Conservation (phyloP, 2,888 invertebrate genomes). For the Sarcophaga caerulescens region DNA sequence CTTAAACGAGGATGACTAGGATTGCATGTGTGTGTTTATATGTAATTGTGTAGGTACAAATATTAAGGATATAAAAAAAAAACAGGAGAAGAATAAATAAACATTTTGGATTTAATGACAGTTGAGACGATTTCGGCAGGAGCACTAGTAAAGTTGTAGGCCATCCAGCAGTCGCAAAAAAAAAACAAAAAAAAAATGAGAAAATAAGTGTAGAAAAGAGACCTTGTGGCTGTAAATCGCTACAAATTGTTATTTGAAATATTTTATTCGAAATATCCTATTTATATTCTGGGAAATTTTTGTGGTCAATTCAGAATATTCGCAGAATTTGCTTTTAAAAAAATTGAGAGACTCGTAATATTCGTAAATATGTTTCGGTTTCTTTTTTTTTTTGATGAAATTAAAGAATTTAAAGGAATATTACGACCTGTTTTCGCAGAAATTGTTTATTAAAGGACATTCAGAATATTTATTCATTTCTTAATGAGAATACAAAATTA, state of each 20-base stretch:
- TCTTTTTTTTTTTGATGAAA: no score
- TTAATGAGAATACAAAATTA: no score
- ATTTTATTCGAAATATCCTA: constrained; percentile 73
- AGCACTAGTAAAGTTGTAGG: neutral
- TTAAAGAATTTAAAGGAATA: no score
- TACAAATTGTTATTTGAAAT: constrained; percentile 77
- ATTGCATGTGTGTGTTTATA: neutral
- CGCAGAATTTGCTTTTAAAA: neutral
- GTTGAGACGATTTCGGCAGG: constrained; percentile 41
- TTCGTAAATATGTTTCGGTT: no score
- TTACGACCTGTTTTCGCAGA: no score
- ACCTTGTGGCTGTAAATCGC: constrained; percentile 71
- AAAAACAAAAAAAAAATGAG: no score
- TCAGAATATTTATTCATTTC: no score
- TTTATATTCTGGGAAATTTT: constrained; percentile 10
- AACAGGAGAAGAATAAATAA: constrained; percentile 29
- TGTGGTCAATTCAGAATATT: neutral
- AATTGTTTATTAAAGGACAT: no score
- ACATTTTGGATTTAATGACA: constrained; percentile 51
- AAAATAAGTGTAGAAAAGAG: neutral
- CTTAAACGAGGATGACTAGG: neutral
- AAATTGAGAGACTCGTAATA: neutral
- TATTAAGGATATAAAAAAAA: constrained; percentile 46
- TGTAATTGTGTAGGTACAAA: constrained; percentile 15
- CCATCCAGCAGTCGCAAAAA: neutral